A percentile compares a stretch with the other conserved stretches of the same genome.
Evolutionary conservation across 2,113 vertebrate genomes (phyloP).

Genomic region (Phaethon lepturus): DNA sequence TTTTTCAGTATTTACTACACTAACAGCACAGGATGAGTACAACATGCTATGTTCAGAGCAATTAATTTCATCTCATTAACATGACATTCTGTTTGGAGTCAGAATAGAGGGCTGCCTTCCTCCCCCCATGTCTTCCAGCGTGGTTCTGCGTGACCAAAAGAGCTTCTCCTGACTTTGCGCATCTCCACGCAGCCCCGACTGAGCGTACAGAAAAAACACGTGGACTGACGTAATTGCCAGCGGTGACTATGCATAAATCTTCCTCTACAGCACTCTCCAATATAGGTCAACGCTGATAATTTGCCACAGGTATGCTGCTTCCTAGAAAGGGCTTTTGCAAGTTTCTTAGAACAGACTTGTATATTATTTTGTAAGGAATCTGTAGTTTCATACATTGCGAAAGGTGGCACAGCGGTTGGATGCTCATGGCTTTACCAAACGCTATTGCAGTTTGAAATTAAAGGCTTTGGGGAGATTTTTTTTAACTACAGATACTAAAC

Average conservation of each 20-base stretch:
- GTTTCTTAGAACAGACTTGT: background rate
- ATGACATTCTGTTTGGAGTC: background rate
- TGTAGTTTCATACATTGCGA: background rate
- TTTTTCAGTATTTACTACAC: background rate
- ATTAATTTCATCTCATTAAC: background rate
- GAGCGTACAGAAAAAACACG: background rate
- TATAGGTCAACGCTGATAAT: background rate
- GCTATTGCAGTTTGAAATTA: background rate
- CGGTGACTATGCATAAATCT: background rate
- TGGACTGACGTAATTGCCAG: background rate
- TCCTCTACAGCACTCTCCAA: background rate
- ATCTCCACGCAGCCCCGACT: too few relatives aligned
- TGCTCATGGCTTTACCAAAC: background rate
- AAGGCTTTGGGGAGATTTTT: background rate
- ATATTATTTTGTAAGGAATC: background rate
- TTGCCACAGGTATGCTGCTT: background rate
- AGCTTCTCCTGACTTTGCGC: background rate
- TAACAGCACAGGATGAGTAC: background rate
- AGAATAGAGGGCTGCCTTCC: background rate
- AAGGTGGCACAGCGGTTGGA: fast-evolving
- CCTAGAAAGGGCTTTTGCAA: background rate
- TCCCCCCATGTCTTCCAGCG: fast-evolving
- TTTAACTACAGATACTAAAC: background rate
- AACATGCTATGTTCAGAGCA: fast-evolving
- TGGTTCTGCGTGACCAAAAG: background rate